Conservation (phyloP, 2,797 vertebrate genomes). For the Centroberyx gerrardi region DNA sequence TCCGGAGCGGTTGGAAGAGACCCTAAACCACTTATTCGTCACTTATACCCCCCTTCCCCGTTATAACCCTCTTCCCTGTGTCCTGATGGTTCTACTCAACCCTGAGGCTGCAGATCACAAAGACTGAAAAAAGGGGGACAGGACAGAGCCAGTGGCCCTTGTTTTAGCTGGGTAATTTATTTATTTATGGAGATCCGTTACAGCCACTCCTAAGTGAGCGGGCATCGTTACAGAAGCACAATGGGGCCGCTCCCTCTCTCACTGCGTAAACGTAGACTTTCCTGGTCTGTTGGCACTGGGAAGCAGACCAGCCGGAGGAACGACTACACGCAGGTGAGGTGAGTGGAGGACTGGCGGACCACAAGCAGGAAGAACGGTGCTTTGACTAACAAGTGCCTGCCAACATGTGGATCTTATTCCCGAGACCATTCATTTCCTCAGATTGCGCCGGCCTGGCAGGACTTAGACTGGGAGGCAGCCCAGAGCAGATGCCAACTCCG, state of each 20-base stretch:
- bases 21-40: constrained; percentile 85
- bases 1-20: constrained; percentile 90
- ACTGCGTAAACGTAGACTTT: constrained; percentile 43
- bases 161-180: constrained; percentile 83
- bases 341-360: constrained; percentile 37
- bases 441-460: constrained; percentile 66
- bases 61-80: constrained; percentile 65
- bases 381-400: constrained; percentile 55
- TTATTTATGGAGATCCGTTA: constrained; percentile 86
- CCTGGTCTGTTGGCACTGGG: constrained; percentile 35
- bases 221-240: constrained; percentile 74
- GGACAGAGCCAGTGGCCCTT: constrained; percentile 72
- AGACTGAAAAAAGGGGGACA: constrained; percentile 75
- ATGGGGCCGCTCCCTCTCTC: constrained; percentile 37
- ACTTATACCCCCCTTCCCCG: constrained; percentile 66
- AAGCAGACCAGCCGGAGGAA: constrained; percentile 28
- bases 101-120: constrained; percentile 80
- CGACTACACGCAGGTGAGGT: constrained; percentile 46
- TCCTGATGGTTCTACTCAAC: constrained; percentile 65
- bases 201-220: constrained; percentile 73
- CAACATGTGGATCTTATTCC: constrained; percentile 58
- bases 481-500: constrained; percentile 44
- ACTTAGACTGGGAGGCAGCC: constrained; percentile 61
- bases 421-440: constrained; percentile 60
- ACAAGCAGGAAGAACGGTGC: constrained; percentile 45